Conservation (phyloP, 2,888 invertebrate species). For the Meliscaeva auricollis region DNA sequence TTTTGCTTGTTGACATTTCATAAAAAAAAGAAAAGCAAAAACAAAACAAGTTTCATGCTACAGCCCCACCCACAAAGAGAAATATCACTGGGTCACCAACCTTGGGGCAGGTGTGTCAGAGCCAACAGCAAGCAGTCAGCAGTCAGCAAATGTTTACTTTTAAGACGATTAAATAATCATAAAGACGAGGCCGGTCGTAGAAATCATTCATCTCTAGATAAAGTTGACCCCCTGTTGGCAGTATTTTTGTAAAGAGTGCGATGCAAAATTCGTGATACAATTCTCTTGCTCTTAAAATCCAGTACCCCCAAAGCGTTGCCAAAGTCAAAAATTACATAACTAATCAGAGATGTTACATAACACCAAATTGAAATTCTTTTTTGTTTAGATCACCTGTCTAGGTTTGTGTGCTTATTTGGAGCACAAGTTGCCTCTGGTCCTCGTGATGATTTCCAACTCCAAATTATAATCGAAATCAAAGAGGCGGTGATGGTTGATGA, state of each 20-base stretch:
- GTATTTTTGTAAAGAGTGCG: not conserved
- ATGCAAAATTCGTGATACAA: not conserved
- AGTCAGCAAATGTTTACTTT: not conserved
- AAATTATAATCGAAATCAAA: not conserved
- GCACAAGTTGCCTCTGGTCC: not conserved
- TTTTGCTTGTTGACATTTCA: constrained; percentile 55
- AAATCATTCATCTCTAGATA: not conserved
- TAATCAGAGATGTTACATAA: constrained; percentile 5
- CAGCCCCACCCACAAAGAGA: constrained; percentile 49
- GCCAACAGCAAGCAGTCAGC: not conserved
- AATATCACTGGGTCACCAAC: constrained; percentile 51
- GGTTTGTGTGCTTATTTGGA: not conserved
- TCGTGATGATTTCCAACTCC: not conserved
- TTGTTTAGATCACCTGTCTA: constrained; percentile 18
- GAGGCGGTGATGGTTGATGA: constrained; percentile 15
- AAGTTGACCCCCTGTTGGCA: not conserved
- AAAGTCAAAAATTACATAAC: constrained; percentile 24
- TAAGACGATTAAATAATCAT: not conserved
- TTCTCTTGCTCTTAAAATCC: constrained; percentile 4
- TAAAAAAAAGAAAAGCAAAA: constrained; percentile 1
- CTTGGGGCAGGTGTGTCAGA: constrained; percentile 40
- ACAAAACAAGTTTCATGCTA: constrained; percentile 16
- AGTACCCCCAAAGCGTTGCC: not conserved
- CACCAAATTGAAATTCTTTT: constrained; percentile 6
- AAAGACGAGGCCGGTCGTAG: not conserved